These are phyloP conservation scores for Calameuta idolon DNA, from an alignment of 2,888 invertebrate genomes.

Conservation along the genomic window DNA sequence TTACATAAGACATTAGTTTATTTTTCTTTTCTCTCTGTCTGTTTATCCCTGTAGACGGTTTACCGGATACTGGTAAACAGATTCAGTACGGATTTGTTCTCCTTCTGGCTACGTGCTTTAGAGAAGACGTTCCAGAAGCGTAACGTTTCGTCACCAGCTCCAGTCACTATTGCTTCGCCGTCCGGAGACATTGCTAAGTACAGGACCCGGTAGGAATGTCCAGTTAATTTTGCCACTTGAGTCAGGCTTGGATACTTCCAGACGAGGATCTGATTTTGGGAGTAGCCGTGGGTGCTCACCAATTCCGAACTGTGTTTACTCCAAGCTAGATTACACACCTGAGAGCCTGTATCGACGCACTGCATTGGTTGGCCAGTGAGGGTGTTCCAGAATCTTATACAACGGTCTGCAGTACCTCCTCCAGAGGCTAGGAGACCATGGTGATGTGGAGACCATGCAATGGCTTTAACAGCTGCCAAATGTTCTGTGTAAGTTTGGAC, in stretches of 20 bases:
- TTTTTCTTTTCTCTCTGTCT: not conserved
- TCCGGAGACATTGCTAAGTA: slow-evolving; percentile 97
- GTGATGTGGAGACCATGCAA: slow-evolving; percentile 99
- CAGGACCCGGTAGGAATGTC: slow-evolving; percentile 95
- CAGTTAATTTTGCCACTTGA: slow-evolving; percentile 96
- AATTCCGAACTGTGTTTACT: slow-evolving; percentile 98
- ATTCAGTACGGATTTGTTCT: slow-evolving; percentile 93
- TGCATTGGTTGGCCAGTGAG: slow-evolving; percentile 98
- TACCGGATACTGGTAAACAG: slow-evolving; percentile 90
- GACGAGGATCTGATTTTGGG: slow-evolving; percentile 97
- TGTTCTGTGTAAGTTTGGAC: slow-evolving; percentile 97
- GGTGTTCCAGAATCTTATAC: slow-evolving; percentile 98
- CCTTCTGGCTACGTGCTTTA: slow-evolving; percentile 94
- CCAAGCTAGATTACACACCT: slow-evolving; percentile 99
- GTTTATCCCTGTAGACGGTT: slow-evolving; percentile 31
- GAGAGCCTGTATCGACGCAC: slow-evolving; percentile 96
- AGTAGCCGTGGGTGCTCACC: slow-evolving; percentile 98
- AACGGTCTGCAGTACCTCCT: slow-evolving; percentile 99
- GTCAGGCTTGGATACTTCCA: slow-evolving; percentile 99
- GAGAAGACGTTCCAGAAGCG: slow-evolving; percentile 99
- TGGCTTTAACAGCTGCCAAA: slow-evolving; percentile 97
- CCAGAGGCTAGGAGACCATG: slow-evolving; percentile 96
- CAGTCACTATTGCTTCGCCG: slow-evolving; percentile 98
- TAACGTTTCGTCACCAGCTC: slow-evolving; percentile 97
- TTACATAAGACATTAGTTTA: slow-evolving; percentile 3